A percentile compares a stretch with the other conserved stretches of the same genome.
Conservation (phyloP, 2,797 vertebrate species). For the Leptatherina wallacei region DNA sequence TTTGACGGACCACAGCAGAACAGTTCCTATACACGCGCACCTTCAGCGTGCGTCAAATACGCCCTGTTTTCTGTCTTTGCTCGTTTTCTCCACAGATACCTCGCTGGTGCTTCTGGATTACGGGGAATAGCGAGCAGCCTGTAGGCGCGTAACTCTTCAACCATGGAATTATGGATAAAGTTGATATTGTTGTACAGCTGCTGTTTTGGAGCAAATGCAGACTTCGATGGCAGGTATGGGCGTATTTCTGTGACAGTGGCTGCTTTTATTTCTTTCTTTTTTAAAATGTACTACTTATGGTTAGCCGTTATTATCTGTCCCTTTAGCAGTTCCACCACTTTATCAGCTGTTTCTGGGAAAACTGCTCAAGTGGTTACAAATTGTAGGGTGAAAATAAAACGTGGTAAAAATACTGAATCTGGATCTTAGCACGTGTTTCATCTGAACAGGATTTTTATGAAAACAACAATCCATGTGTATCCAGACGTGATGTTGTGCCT, state of each 20-base stretch:
- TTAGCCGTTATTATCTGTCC: background rate
- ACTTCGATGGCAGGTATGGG: conserved; percentile 93
- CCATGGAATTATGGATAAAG: conserved; percentile 85
- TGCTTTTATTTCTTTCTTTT: background rate
- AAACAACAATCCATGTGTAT: conserved; percentile 8
- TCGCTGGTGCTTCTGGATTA: conserved; percentile 55
- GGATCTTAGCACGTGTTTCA: background rate
- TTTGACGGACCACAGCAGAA: conserved; percentile 48
- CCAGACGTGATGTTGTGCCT: background rate
- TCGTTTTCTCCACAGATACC: conserved; percentile 31
- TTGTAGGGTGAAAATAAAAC: conserved; percentile 8
- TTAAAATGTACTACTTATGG: background rate
- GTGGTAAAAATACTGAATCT: background rate
- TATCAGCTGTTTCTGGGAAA: background rate
- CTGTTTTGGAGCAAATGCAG: conserved; percentile 82
- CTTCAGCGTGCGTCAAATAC: conserved; percentile 28
- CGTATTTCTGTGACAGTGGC: background rate
- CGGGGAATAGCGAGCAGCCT: conserved; percentile 18
- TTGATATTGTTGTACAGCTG: conserved; percentile 82
- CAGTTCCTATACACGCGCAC: conserved; percentile 36
- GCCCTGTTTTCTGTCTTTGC: conserved; percentile 10
- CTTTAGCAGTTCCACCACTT: background rate
- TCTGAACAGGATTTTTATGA: conserved; percentile 14
- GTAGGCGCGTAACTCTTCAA: conserved; percentile 41
- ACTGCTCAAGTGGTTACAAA: conserved; percentile 2